These are phyloP conservation scores for Daktulosphaira vitifoliae DNA, from an alignment of 1,140 invertebrate species.

Conservation along the genomic window DNA sequence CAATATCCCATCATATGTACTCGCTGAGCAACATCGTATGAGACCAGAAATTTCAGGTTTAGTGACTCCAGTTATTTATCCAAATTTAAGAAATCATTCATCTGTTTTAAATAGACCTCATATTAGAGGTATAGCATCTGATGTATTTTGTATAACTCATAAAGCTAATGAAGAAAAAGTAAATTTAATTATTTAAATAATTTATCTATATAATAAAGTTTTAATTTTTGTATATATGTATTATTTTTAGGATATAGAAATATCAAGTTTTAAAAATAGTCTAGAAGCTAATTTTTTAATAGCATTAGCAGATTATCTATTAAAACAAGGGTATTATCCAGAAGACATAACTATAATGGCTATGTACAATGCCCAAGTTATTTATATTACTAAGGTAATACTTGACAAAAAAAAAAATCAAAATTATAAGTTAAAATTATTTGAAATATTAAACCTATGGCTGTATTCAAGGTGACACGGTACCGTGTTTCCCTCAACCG, in stretches of 20 bases:
- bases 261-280: slow-evolving; percentile 49
- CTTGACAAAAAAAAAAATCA: background rate
- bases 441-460: too few species aligned
- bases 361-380: slow-evolving; percentile 54
- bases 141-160: slow-evolving; percentile 57
- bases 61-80: slow-evolving; percentile 50
- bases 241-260: slow-evolving; percentile 45
- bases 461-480: too few species aligned
- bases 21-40: slow-evolving; percentile 58
- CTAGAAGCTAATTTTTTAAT: slow-evolving; percentile 54
- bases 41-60: slow-evolving; percentile 54
- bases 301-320: slow-evolving; percentile 50
- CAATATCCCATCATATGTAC: slow-evolving; percentile 47
- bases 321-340: slow-evolving; percentile 51
- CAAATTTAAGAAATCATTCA: slow-evolving; percentile 49
- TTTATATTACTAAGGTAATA: slow-evolving; percentile 33
- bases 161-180: slow-evolving; percentile 46
- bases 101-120: slow-evolving; percentile 47
- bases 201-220: too few species aligned
- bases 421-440: background rate
- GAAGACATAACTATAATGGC: slow-evolving; percentile 57
- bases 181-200: background rate
- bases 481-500: too few species aligned
- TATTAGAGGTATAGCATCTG: slow-evolving; percentile 47
- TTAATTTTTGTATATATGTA: too few species aligned